phyloP scores from a whole-genome alignment of 1,140 invertebrate genomes.

The Hylaeus volcanicus region DNA sequence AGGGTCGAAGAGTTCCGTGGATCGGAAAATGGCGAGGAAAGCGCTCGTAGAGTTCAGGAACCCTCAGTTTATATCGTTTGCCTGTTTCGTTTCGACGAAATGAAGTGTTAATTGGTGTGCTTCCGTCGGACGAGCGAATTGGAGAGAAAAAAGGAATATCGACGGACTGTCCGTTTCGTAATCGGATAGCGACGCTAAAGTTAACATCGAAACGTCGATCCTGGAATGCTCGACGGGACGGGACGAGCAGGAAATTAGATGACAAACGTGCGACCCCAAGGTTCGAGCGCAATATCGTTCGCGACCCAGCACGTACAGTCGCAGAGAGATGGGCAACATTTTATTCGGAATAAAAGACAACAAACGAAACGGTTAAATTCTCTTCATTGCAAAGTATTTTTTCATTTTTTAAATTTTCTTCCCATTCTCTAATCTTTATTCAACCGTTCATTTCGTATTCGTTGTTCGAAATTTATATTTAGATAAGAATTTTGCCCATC shows the following conservation, averaged over 20 bases:
- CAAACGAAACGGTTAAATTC: too few species aligned
- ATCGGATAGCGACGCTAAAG: background rate
- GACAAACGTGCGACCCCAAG: conserved; percentile 5
- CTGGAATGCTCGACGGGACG: background rate
- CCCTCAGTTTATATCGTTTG: too few species aligned
- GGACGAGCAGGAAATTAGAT: conserved; percentile 22
- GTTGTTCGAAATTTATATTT: too few species aligned
- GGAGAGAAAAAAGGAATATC: background rate
- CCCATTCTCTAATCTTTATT: too few species aligned
- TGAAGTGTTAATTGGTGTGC: conserved; percentile 5
- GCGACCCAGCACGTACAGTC: background rate
- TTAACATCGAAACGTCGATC: conserved; percentile 14
- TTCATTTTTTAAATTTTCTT: too few species aligned
- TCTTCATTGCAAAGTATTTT: too few species aligned
- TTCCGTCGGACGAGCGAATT: conserved; percentile 2
- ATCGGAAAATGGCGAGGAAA: too few species aligned
- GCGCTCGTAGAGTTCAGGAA: too few species aligned
- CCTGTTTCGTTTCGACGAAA: background rate
- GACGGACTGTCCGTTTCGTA: conserved; percentile 1
- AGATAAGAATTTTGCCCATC: too few species aligned
- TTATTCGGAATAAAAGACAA: too few species aligned
- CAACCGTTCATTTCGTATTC: too few species aligned
- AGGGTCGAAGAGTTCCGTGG: too few species aligned
- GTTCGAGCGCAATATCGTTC: background rate
- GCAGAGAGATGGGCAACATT: background rate